Evolutionary conservation across 2,888 invertebrate genomes (phyloP).

Genomic region (Pantelozetes paolii): DNA sequence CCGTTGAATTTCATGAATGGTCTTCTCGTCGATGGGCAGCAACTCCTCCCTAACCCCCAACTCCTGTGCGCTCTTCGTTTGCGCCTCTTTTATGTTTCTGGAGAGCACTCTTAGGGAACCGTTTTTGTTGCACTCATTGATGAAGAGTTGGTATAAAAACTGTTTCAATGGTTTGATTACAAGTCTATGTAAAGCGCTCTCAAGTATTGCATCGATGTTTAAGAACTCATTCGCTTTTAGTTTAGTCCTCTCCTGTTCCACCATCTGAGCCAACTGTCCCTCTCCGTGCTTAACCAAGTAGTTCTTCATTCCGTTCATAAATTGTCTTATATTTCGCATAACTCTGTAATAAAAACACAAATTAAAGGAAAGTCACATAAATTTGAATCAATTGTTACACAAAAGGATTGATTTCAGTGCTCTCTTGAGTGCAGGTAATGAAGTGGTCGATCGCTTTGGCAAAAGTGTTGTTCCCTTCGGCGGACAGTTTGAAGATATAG

Average conservation of each 20-base stretch:
- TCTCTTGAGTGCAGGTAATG: slow-evolving; percentile 84
- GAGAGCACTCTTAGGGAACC: slow-evolving; percentile 54
- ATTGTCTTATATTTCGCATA: slow-evolving; percentile 67
- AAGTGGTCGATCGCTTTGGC: slow-evolving; percentile 89
- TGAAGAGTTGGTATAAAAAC: slow-evolving; percentile 75
- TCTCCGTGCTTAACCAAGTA: slow-evolving; percentile 94
- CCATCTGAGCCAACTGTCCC: slow-evolving; percentile 81
- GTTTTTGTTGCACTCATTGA: slow-evolving; percentile 53
- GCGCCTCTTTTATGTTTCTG: slow-evolving; percentile 54
- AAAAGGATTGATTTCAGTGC: slow-evolving; percentile 79
- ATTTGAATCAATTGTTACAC: slow-evolving; percentile 52
- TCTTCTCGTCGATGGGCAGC: slow-evolving; percentile 68
- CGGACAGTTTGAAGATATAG: slow-evolving; percentile 59
- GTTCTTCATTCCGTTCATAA: slow-evolving; percentile 98
- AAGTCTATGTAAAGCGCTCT: slow-evolving; percentile 86
- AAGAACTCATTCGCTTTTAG: slow-evolving; percentile 84
- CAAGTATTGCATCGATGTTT: slow-evolving; percentile 89
- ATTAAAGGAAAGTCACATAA: slow-evolving; percentile 4
- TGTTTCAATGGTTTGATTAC: slow-evolving; percentile 79
- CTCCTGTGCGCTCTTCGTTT: slow-evolving; percentile 54
- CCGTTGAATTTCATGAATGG: slow-evolving; percentile 66
- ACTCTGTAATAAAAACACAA: slow-evolving; percentile 17
- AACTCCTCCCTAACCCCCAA: slow-evolving; percentile 53
- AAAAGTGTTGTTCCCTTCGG: slow-evolving; percentile 80
- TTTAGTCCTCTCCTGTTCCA: slow-evolving; percentile 76